These are phyloP conservation scores for Phylloscopus collybita DNA, from an alignment of 2,797 vertebrate species.

Conservation along the genomic window DNA sequence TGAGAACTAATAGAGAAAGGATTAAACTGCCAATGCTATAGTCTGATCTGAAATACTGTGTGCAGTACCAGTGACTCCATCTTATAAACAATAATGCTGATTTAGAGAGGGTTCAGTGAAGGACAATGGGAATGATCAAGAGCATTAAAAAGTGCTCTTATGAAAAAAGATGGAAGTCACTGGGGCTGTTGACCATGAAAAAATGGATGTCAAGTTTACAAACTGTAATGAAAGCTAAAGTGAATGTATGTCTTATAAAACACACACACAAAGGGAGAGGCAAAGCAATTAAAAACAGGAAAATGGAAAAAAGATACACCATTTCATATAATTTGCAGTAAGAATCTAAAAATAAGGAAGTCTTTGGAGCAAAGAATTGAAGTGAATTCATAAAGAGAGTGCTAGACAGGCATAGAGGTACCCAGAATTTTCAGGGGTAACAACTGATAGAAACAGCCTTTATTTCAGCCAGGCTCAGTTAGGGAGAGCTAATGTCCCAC, in stretches of 20 bases:
- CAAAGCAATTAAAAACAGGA: background rate
- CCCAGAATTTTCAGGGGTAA: background rate
- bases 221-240: background rate
- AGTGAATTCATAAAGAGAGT: background rate
- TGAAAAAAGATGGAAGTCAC: slow-evolving; percentile 5
- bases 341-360: background rate
- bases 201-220: slow-evolving; percentile 29
- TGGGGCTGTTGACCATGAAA: slow-evolving; percentile 11
- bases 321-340: background rate
- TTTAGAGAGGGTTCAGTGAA: slow-evolving; percentile 61
- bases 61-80: slow-evolving; percentile 51
- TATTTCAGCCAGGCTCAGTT: background rate
- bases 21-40: slow-evolving; percentile 63
- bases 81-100: slow-evolving; percentile 64
- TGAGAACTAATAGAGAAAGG: slow-evolving; percentile 63
- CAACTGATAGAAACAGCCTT: background rate
- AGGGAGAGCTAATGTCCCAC: background rate
- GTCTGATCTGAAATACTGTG: slow-evolving; percentile 59
- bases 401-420: background rate
- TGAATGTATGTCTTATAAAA: background rate
- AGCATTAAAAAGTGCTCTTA: slow-evolving; percentile 43
- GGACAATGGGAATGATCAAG: slow-evolving; percentile 59
- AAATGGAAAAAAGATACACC: background rate
- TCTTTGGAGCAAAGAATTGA: background rate
- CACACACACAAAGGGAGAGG: background rate